Base-by-base conservation (phyloP, 2,888 invertebrate species). In the Phasia obesa region DNA sequence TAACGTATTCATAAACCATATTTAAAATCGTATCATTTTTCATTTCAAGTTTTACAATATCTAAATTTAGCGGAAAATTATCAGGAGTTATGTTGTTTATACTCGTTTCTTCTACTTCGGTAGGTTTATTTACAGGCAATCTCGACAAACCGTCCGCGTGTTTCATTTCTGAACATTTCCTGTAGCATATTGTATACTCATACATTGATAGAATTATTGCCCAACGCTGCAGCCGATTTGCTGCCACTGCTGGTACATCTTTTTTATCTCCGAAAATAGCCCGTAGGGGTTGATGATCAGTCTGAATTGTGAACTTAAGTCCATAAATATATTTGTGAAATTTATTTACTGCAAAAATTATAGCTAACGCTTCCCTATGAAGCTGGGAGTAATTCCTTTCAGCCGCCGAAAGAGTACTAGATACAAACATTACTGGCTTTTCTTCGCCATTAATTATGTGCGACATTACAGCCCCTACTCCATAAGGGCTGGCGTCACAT, bases 401-500 rank as follows among this genome's bases (percentile, higher is more conserved):
- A 0, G 81, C 57, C 1, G 53, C 62, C 4, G 42, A 62, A 4
- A 75, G 35, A 13, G 71, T 73, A 44, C 79, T 78, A 5, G 74
- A 80, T 44, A 76, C 65, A 51, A 76, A 81, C 70, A 71, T 71
- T 42, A 81, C 55, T 7, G 64, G 75, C 15, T 25, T 49, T 27
- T 81, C 60, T 25, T 59, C 65, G 11, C 81, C 71, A 11, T 81
- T 69, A 65, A 81, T 59, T 59, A 76, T 2, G 27, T 81, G 74
- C 2, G 75, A 69, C n/a, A 81, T n/a, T 25, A 81, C 76, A 0
- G 42, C 71, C 31, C 81, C 76, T 9, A 81, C 69, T 23, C 81
- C 70, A 64, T 75, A 81, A 9, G 81, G 81, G 19, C 76, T 81
- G 7, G 81, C 81, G 38, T 81, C 75, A 42, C 59, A n/a, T n/a